Conservation (phyloP, 2,797 vertebrate genomes). For the Enoplosus armatus region DNA sequence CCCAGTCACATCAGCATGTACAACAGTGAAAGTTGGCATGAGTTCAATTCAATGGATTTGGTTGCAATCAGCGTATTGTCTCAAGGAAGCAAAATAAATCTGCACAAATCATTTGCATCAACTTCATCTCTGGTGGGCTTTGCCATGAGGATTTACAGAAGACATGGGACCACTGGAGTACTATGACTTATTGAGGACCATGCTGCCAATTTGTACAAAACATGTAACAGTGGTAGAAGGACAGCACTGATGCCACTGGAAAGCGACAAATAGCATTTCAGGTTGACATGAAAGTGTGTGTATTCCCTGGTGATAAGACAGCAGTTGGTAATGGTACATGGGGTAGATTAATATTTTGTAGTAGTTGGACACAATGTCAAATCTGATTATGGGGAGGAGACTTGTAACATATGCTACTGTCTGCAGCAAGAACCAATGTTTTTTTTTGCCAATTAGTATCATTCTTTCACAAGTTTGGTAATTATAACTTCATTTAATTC, state of each 20-base stretch:
- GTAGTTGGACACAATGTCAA: neutral
- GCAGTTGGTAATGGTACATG: neutral
- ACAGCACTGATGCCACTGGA: too few relatives aligned
- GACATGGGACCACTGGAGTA: neutral
- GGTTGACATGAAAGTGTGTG: neutral
- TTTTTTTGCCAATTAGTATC: neutral
- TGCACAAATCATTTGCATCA: neutral
- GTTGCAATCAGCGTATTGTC: neutral
- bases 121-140: neutral
- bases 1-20: neutral
- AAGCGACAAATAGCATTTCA: too few relatives aligned
- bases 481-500: neutral
- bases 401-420: neutral
- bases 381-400: neutral
- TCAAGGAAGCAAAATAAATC: neutral
- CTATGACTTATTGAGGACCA: neutral
- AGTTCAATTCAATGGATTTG: neutral
- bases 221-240: too few relatives aligned
- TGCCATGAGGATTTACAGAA: neutral
- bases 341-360: neutral
- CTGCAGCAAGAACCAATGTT: too few relatives aligned
- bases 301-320: neutral
- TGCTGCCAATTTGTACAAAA: neutral
- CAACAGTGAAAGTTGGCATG: too few relatives aligned
- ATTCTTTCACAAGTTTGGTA: neutral